Base-by-base conservation (phyloP, 1,140 invertebrate species). In the Portunus trituberculatus region DNA sequence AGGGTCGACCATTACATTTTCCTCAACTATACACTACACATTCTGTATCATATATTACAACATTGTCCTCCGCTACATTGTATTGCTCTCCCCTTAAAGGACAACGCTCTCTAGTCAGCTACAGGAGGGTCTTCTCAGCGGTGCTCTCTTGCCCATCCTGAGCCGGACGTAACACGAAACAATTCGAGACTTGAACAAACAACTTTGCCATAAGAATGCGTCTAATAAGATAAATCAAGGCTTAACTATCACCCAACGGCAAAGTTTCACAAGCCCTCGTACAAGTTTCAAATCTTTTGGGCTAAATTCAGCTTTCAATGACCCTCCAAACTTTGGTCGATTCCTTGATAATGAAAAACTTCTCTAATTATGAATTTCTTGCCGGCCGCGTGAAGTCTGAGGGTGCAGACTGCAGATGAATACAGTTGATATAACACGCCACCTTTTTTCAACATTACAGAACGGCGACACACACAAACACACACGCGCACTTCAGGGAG, bases 361-460 rank as follows among this genome's bases (percentile, higher is more conserved):
- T 91, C 93, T 94, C 93, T 94, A 94, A 94, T 94, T 91, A 94
- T 94, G 93, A 90, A 91, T 94, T 94, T 94, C 87, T 94, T 94
- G 93, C 87, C 59, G 76, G 82, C 32, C 48, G 93, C 39, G 82
- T 59, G 76, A 93, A 32, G 92, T 45, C 25, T 10, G 28, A 45
- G 46, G 52, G 89, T 4, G 45, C 28, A 52, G 52, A 46, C 45
- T 25, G 25, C 46, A 29, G 89, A 91, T 32, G 45, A 29, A 25
- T 91, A 52, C 10, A 52, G 45, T 25, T 28, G 16, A 39, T 14
- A 48, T 29, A 46, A 46, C 46, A 45, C 52, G 52, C 16, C 52
- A 29, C 25, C 28, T 39, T 91, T 39, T 91, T 91, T 91, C 52
- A 48, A 52, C 45, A 29, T 8, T 8, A 59, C 67, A 76, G n/a